These are phyloP conservation scores for Drosophila melanogaster DNA, from an alignment of 1,140 invertebrate species.

Conservation along the genomic window DNA sequence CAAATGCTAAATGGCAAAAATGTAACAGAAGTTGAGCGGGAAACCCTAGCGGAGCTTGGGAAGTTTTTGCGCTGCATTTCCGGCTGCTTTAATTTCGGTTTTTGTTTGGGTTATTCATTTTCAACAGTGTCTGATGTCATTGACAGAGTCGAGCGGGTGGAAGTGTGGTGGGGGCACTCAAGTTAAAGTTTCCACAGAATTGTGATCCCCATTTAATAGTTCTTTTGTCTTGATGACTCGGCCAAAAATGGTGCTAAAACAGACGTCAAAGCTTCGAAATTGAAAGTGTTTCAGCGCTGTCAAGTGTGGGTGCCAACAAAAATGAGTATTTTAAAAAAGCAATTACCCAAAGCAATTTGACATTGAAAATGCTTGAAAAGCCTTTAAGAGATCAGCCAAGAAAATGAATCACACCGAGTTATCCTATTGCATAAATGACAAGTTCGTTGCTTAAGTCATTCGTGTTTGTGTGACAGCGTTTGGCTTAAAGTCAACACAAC, in stretches of 20 bases:
- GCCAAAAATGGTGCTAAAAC: slow-evolving; percentile 69
- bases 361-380: slow-evolving; percentile 66
- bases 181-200: slow-evolving; percentile 37
- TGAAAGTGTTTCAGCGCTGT: slow-evolving; percentile 42
- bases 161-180: slow-evolving; percentile 7
- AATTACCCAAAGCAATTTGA: slow-evolving; percentile 65
- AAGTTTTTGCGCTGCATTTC: slow-evolving; percentile 65
- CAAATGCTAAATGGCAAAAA: slow-evolving; percentile 58
- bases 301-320: slow-evolving; percentile 60
- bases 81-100: slow-evolving; percentile 55
- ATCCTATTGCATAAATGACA: slow-evolving; percentile 58
- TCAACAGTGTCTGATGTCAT: slow-evolving; percentile 59
- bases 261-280: slow-evolving; percentile 54
- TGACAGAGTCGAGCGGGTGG: slow-evolving; percentile 49
- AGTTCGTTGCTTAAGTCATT: slow-evolving; percentile 66
- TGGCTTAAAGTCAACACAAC: slow-evolving; percentile 53
- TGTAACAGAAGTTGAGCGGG: slow-evolving; percentile 73
- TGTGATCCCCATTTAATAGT: slow-evolving; percentile 60
- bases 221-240: slow-evolving; percentile 72
- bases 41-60: slow-evolving; percentile 62
- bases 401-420: slow-evolving; percentile 30
- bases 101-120: slow-evolving; percentile 30
- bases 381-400: slow-evolving; percentile 22
- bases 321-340: slow-evolving; percentile 34
- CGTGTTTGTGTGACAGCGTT: slow-evolving; percentile 60